Percentiles rank a stretch among this genome's conserved stretches.
phyloP scores from a whole-genome alignment of 2,888 invertebrate species.

The Tholera decimalis region DNA sequence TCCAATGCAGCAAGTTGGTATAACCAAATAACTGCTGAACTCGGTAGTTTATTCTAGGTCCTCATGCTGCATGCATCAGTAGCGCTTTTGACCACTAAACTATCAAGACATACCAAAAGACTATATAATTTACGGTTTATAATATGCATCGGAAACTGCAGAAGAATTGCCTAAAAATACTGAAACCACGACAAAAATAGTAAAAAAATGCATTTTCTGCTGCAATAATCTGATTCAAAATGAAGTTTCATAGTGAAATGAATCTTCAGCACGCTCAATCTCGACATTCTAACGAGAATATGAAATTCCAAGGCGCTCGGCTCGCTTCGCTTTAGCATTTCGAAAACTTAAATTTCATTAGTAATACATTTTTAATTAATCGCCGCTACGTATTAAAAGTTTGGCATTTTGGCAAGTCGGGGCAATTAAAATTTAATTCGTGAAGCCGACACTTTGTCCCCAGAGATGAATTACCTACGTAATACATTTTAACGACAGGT shows the following conservation, averaged over 20 bases:
- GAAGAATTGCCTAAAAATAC: constrained; percentile 11
- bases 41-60: no score
- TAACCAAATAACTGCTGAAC: no score
- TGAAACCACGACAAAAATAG: constrained; percentile 21
- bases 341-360: constrained; percentile 77
- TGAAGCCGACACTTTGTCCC: constrained; percentile 66
- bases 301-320: constrained; percentile 74
- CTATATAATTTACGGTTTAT: neutral
- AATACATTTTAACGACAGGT: constrained; percentile 53
- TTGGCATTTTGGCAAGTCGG: constrained; percentile 70
- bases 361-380: constrained; percentile 82
- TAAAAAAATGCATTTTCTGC: constrained; percentile 51
- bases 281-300: constrained; percentile 73
- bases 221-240: constrained; percentile 62
- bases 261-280: constrained; percentile 69
- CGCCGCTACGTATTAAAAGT: constrained; percentile 76
- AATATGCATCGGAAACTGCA: constrained; percentile 4
- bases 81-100: no score
- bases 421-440: constrained; percentile 71
- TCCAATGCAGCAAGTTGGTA: no score
- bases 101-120: no score
- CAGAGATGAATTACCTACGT: constrained; percentile 61
- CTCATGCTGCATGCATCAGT: no score
- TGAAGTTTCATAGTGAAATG: constrained; percentile 69
- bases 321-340: constrained; percentile 56